phyloP scores from a whole-genome alignment of 2,113 vertebrate genomes.

The Cyprinodon variegatus region DNA sequence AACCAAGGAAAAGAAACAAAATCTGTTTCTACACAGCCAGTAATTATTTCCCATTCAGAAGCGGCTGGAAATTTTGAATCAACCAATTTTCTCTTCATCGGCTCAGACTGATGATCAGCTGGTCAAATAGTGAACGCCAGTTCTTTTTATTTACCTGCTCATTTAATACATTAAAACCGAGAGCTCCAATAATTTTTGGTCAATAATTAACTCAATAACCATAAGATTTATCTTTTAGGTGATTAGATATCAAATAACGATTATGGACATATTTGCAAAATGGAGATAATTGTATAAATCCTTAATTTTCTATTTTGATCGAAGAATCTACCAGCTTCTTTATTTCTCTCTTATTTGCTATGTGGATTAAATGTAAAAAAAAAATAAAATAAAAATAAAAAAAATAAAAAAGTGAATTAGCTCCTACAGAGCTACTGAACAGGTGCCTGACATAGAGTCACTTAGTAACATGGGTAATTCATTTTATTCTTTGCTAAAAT shows the following conservation, averaged over 20 bases:
- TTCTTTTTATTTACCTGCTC: not conserved
- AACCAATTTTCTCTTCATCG: not conserved
- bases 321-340: not conserved
- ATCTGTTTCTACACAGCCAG: constrained; percentile 19
- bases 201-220: not conserved
- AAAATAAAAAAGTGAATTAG: not conserved
- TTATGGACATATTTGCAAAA: not conserved
- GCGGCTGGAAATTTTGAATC: not conserved
- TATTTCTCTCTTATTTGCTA: not conserved
- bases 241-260: not conserved
- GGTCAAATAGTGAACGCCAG: not conserved
- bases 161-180: too few relatives aligned
- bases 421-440: constrained; percentile 18
- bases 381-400: too few relatives aligned
- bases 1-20: constrained; percentile 28
- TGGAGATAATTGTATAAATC: not conserved
- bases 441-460: constrained; percentile 31
- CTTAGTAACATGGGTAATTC: constrained; percentile 35
- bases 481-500: constrained; percentile 64
- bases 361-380: too few relatives aligned
- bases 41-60: constrained; percentile 6
- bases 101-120: not conserved
- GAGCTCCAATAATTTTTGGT: too few relatives aligned
- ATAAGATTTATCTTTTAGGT: not conserved
- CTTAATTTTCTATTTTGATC: not conserved